Percentiles rank a stretch among this genome's conserved stretches.
Conservation (phyloP, 2,113 vertebrate species). For the Corythoichthys intestinalis region DNA sequence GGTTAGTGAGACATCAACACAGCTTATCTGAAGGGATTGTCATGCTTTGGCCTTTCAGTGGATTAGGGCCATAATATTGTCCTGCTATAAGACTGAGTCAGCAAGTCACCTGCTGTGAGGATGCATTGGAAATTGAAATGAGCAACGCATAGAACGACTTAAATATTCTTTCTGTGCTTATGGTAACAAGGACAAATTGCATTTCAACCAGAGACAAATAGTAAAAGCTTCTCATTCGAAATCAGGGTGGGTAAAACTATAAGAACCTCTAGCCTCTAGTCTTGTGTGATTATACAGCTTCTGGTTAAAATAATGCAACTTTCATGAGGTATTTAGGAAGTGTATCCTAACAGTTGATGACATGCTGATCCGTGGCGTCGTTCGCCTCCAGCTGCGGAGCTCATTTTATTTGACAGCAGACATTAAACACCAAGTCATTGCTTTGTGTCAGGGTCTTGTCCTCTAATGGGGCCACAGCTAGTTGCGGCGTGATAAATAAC, state of each 20-base stretch:
- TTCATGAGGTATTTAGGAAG: slow-evolving; percentile 51
- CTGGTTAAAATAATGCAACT: slow-evolving; percentile 41
- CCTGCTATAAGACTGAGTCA: slow-evolving; percentile 49
- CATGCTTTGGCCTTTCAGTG: slow-evolving; percentile 38
- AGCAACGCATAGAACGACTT: slow-evolving; percentile 28
- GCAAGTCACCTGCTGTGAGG: slow-evolving; percentile 48
- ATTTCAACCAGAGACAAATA: slow-evolving; percentile 23
- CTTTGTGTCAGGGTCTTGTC: slow-evolving; percentile 90
- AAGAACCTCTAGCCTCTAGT: slow-evolving; percentile 10
- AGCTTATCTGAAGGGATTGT: slow-evolving; percentile 17
- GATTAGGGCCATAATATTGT: slow-evolving; percentile 48
- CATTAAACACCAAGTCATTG: slow-evolving; percentile 92
- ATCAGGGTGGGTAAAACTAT: slow-evolving; percentile 10
- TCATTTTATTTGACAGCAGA: slow-evolving; percentile 65
- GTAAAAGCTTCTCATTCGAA: slow-evolving; percentile 31
- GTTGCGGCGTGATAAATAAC: slow-evolving; percentile 98
- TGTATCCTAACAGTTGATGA: slow-evolving; percentile 47
- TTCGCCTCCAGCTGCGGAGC: slow-evolving; percentile 62
- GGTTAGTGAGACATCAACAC: slow-evolving; percentile 17
- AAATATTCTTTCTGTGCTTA: slow-evolving; percentile 21
- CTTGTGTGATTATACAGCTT: slow-evolving; percentile 37
- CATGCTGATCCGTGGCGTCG: slow-evolving; percentile 55
- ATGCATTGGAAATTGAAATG: slow-evolving; percentile 55
- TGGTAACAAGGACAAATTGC: slow-evolving; percentile 28
- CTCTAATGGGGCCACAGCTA: slow-evolving; percentile 96